Evolutionary conservation across 2,797 vertebrate species (phyloP), one percentile per base, ranked within the genome.

Genomic region (Gallinago stenura): DNA sequence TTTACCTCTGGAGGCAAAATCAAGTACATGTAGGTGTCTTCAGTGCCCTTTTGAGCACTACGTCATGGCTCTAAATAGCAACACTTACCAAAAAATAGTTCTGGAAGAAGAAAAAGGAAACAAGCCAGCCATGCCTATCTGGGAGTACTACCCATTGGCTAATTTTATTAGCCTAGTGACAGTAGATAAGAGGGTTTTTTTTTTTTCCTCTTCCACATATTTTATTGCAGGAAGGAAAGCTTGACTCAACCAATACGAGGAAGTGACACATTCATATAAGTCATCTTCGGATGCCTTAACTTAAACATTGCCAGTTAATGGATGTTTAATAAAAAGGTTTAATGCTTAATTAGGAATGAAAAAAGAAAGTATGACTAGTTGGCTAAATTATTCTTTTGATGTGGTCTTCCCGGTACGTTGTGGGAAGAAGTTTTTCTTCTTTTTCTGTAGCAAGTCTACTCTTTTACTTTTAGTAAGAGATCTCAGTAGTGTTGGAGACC

Each of bases 211-310:
- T 96, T 95, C 86, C 95, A 94, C 81, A 75, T 92, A 94, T 93
- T 97, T 97, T 96, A 95, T 95, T 95, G 86, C 96, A 95, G 96
- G 96, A 97, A 97, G 96, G 94, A 97, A 96, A 96, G 71, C 83
- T 93, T 2, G 0, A 70, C 57, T 94, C 20, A 1, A 86, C 93
- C 78, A 96, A 93, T 95, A 80, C 46, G 1, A 97, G 96, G 96
- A 97, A 97, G 91, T 96, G 96, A 97, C 94, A 96, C 94, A 94
- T 93, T 72, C 83, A 81, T 92, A 95, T 75, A 96, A 96, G 96
- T 97, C 95, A 94, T 90, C 83, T 89, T 95, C 92, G 86, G 88
- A 90, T 97, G 90, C 57, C 41, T 91, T 92, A 93, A 89, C 88
- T 88, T 95, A 97, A 96, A 96, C 95, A 94, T 48, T 88, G 76